A percentile compares a stretch with the other conserved stretches of the same genome.
Evolutionary conservation across 1,140 invertebrate species (phyloP).

Genomic region (Aphaenogaster ashmeadi): DNA sequence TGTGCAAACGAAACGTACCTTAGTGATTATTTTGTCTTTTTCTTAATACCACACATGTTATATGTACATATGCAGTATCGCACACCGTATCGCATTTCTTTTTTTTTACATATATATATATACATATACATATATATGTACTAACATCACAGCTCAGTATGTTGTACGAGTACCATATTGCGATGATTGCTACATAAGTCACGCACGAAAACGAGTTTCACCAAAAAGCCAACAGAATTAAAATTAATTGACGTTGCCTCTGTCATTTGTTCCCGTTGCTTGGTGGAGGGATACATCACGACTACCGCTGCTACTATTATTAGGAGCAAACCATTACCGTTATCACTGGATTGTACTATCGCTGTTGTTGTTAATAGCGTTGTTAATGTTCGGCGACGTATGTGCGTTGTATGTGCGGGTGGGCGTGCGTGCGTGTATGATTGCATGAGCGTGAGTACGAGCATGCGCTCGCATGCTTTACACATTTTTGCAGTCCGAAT

Average conservation of each 20-base stretch:
- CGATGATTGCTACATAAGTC: slow-evolving; percentile 16
- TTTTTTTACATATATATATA: slow-evolving; percentile 33
- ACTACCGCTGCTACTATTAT: neutral
- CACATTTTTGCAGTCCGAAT: slow-evolving; percentile 11
- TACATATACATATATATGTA: slow-evolving; percentile 35
- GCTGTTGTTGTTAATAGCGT: slow-evolving; percentile 56
- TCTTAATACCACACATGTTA: slow-evolving; percentile 73
- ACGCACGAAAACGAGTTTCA: slow-evolving; percentile 15
- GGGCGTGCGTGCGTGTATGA: slow-evolving; percentile 17
- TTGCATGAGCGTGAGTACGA: neutral
- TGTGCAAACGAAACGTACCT: slow-evolving; percentile 82
- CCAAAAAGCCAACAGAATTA: neutral
- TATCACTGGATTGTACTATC: slow-evolving; percentile 41
- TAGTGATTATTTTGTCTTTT: slow-evolving; percentile 84
- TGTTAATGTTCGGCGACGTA: slow-evolving; percentile 25
- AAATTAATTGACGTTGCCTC: slow-evolving; percentile 24
- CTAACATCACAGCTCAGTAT: slow-evolving; percentile 40
- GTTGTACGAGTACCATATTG: slow-evolving; percentile 39
- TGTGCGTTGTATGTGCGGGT: slow-evolving; percentile 23
- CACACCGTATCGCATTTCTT: slow-evolving; percentile 69
- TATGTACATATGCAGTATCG: slow-evolving; percentile 50
- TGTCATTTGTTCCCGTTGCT: slow-evolving; percentile 70
- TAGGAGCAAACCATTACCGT: slow-evolving; percentile 37
- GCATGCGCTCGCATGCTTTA: slow-evolving; percentile 23
- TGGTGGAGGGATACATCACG: slow-evolving; percentile 73